A percentile compares a stretch with the other conserved stretches of the same genome.
phyloP scores from a whole-genome alignment of 2,113 vertebrate genomes.

The Arenaria interpres region DNA sequence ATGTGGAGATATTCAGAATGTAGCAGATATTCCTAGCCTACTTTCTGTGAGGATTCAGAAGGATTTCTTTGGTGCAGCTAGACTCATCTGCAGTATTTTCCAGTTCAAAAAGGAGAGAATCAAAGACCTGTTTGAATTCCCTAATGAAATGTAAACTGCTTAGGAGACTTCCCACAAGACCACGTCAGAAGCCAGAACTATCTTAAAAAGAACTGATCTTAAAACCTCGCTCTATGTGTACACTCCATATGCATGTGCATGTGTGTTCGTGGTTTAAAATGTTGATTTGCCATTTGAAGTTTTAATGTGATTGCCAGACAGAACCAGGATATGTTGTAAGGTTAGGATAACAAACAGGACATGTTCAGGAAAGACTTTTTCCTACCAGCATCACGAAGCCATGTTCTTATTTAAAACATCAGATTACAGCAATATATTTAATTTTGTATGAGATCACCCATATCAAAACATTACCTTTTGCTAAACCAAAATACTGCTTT shows the following conservation, averaged over 20 bases:
- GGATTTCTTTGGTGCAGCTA: not conserved
- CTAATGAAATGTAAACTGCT: not conserved
- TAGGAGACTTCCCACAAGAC: not conserved
- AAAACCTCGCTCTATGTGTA: not conserved
- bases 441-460: not conserved
- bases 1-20: not conserved
- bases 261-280: not conserved
- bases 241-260: rapidly evolving
- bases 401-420: not conserved
- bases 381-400: not conserved
- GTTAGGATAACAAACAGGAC: not conserved
- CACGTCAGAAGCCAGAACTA: not conserved
- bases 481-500: not conserved
- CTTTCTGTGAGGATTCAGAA: not conserved
- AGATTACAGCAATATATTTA: not conserved
- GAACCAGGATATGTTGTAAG: not conserved
- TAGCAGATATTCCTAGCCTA: not conserved
- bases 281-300: not conserved
- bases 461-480: not conserved
- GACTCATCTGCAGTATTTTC: not conserved
- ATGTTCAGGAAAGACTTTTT: not conserved
- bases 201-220: not conserved
- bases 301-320: not conserved
- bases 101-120: not conserved
- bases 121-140: not conserved